Evolutionary conservation across 2,113 vertebrate genomes (phyloP).

Genomic region (Corythornis cristatus): DNA sequence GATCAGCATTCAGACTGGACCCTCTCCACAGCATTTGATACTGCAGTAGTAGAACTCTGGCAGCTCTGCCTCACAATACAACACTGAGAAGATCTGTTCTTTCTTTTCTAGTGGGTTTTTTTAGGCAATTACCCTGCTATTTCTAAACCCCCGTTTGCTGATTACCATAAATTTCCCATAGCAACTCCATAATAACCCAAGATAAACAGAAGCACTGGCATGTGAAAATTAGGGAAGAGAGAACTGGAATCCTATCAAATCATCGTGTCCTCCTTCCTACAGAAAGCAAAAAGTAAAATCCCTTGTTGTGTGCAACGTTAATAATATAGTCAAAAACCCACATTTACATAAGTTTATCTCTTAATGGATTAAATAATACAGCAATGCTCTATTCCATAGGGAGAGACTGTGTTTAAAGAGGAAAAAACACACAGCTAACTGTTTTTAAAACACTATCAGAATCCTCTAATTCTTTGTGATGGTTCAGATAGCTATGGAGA

Average conservation of each 20-base stretch:
- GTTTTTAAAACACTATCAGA: not conserved
- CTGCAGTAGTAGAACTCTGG: not conserved
- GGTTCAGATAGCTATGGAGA: not conserved
- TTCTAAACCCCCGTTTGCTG: not conserved
- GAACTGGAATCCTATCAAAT: not conserved
- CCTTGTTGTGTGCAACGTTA: not conserved
- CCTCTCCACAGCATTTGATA: not conserved
- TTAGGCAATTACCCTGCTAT: not conserved
- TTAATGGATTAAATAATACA: not conserved
- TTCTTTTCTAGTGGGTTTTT: not conserved
- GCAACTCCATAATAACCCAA: not conserved
- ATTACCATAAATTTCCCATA: conserved; percentile 15
- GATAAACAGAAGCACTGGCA: not conserved
- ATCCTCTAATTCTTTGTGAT: not conserved
- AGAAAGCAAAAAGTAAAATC: not conserved
- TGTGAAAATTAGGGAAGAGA: not conserved
- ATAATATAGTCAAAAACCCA: not conserved
- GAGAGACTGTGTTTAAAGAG: not conserved
- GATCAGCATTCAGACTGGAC: not conserved
- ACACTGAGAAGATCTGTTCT: not conserved
- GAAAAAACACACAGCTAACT: not conserved
- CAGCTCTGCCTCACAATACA: not conserved
- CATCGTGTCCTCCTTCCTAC: not conserved
- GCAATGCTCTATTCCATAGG: not conserved
- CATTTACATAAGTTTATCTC: not conserved